These are phyloP conservation scores for Ditylenchus dipsaci DNA, from an alignment of 1,140 invertebrate genomes.

Conservation along the genomic window DNA sequence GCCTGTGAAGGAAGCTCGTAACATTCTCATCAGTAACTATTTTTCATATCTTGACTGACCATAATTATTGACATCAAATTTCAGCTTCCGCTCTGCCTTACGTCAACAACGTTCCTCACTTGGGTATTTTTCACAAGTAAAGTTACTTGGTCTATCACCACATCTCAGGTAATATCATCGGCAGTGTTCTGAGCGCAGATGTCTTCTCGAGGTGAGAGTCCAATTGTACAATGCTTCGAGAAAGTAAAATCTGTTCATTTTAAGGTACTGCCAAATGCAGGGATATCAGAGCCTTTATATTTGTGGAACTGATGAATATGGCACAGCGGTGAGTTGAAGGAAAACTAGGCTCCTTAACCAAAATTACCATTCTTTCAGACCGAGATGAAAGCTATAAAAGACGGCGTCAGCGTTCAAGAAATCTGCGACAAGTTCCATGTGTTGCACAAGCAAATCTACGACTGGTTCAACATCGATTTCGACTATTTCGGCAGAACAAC, in stretches of 20 bases:
- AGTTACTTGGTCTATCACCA: neutral
- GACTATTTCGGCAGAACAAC: slow-evolving; percentile 96
- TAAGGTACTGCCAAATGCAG: slow-evolving; percentile 78
- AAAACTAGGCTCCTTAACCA: no score
- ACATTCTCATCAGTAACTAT: no score
- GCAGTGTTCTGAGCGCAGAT: no score
- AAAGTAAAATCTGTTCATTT: slow-evolving; percentile 4
- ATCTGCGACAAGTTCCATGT: slow-evolving; percentile 91
- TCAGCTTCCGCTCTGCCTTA: slow-evolving; percentile 85
- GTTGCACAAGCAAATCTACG: slow-evolving; percentile 84
- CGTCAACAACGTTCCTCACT: slow-evolving; percentile 98
- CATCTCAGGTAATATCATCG: neutral
- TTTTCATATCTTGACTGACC: neutral
- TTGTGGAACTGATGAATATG: slow-evolving; percentile 97
- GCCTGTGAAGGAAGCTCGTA: no score
- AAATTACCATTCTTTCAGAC: slow-evolving; percentile 64
- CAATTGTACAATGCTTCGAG: neutral
- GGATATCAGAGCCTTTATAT: slow-evolving; percentile 87
- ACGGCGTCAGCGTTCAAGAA: slow-evolving; percentile 74
- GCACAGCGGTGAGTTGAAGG: slow-evolving; percentile 70
- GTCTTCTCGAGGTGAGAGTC: neutral
- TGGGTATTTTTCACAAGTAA: slow-evolving; percentile 87
- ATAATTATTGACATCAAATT: no score
- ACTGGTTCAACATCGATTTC: slow-evolving; percentile 96
- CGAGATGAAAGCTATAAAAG: slow-evolving; percentile 90